Conservation (phyloP, 2,113 vertebrate genomes). For the Sterna hirundo region DNA sequence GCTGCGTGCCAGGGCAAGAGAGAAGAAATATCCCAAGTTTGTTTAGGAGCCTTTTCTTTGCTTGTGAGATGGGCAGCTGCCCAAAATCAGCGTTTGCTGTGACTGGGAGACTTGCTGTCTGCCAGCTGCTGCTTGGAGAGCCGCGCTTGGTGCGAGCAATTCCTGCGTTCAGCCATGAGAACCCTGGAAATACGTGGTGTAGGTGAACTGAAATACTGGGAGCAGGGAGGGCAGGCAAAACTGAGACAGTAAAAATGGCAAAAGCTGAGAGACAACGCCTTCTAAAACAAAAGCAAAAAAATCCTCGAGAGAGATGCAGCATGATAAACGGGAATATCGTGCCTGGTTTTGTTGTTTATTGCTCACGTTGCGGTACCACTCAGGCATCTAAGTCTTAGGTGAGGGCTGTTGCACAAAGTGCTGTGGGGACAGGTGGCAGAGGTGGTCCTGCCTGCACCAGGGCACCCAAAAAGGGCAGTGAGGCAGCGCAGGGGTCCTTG, state of each 20-base stretch:
- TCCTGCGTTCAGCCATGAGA: fast-evolving
- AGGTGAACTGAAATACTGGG: neutral
- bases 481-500: fast-evolving
- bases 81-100: neutral
- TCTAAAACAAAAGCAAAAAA: neutral
- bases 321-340: neutral
- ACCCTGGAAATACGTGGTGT: neutral
- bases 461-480: neutral
- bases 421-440: neutral
- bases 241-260: neutral
- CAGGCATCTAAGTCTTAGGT: neutral
- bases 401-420: neutral
- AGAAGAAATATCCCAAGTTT: neutral
- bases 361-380: fast-evolving
- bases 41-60: neutral
- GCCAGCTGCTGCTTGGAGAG: neutral
- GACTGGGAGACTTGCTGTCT: neutral
- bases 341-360: neutral
- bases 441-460: neutral
- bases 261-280: neutral
- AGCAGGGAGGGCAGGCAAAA: neutral
- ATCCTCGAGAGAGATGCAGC: neutral
- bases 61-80: neutral
- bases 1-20: neutral
- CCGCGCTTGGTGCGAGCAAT: neutral